A percentile compares a stretch with the other conserved stretches of the same genome.
phyloP scores from a whole-genome alignment of 2,113 vertebrate genomes.

The Oostethus manadensis region DNA sequence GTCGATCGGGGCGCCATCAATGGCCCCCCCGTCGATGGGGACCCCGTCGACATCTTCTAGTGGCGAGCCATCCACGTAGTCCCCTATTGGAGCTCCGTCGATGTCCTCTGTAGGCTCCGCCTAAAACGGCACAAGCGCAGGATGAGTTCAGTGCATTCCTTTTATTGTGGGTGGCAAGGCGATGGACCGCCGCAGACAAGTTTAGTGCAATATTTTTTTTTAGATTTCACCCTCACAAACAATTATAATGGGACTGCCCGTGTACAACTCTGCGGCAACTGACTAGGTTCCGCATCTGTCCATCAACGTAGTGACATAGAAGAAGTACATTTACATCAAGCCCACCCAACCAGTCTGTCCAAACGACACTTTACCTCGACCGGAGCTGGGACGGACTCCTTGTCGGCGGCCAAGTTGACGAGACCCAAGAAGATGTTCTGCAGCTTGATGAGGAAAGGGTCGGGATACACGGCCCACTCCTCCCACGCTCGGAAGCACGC shows the following conservation, averaged over 20 bases:
- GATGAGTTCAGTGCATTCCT: no score
- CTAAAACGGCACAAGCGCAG: slow-evolving; percentile 11
- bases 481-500: slow-evolving; percentile 98
- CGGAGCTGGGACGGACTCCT: slow-evolving; percentile 61
- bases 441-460: slow-evolving; percentile 96
- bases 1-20: slow-evolving; percentile 76
- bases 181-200: no score
- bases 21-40: slow-evolving; percentile 76
- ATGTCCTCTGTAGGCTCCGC: slow-evolving; percentile 76
- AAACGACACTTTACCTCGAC: slow-evolving; percentile 48
- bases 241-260: no score
- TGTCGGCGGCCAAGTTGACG: slow-evolving; percentile 88
- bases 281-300: no score
- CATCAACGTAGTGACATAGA: no score
- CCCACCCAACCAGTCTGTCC: no score
- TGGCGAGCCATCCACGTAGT: slow-evolving; percentile 83
- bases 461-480: slow-evolving; percentile 98
- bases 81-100: slow-evolving; percentile 93
- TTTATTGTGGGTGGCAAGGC: no score
- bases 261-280: no score
- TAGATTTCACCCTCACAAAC: no score
- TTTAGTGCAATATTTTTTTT: no score
- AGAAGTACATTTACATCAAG: no score
- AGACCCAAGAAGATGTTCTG: slow-evolving; percentile 98
- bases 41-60: slow-evolving; percentile 93